These are phyloP conservation scores for Pagrus major DNA, from an alignment of 2,113 vertebrate genomes.

Conservation along the genomic window DNA sequence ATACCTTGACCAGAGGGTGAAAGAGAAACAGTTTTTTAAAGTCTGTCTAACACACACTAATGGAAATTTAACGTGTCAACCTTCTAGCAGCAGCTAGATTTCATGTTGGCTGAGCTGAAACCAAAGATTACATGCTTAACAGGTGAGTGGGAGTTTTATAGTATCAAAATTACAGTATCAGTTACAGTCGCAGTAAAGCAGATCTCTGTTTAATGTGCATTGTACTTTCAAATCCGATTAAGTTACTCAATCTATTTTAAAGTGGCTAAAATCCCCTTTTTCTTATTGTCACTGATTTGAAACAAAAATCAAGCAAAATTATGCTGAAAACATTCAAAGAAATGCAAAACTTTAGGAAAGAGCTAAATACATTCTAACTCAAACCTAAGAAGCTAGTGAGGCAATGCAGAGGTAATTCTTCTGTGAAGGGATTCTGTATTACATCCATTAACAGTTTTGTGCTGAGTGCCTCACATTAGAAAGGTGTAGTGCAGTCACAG, in stretches of 20 bases:
- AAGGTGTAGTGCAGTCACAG: not conserved
- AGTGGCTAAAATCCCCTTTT: not conserved
- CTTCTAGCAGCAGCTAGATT: conserved; percentile 22
- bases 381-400: not conserved
- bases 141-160: not conserved
- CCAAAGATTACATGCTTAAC: not conserved
- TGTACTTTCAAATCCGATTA: not conserved
- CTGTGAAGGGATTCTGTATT: not conserved
- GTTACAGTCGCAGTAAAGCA: not conserved
- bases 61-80: conserved; percentile 26
- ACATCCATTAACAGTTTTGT: not conserved
- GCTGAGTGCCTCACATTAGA: not conserved
- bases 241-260: not conserved
- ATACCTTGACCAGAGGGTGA: conserved; percentile 62
- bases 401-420: not conserved
- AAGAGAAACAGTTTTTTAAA: conserved; percentile 41
- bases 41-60: conserved; percentile 8
- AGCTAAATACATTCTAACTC: not conserved
- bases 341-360: not conserved
- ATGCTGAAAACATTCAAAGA: not conserved
- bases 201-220: not conserved
- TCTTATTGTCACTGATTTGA: not conserved
- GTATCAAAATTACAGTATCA: not conserved
- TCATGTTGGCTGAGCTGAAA: conserved; percentile 38
- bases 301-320: not conserved